A percentile compares a stretch with the other conserved stretches of the same genome.
These are phyloP conservation scores for Lasiommata megera DNA, from an alignment of 2,888 invertebrate species.

Conservation along the genomic window DNA sequence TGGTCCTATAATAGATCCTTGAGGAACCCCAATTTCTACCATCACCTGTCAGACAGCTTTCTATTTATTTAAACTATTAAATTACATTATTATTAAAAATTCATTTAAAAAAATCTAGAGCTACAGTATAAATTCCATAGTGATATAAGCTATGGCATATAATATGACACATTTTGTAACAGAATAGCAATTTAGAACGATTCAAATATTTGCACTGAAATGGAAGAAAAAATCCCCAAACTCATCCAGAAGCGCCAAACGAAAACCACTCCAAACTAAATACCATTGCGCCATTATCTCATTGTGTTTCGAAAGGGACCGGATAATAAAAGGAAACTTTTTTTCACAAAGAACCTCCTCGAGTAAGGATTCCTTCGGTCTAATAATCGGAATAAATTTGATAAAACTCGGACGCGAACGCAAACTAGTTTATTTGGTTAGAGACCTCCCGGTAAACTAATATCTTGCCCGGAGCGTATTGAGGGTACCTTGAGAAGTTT, in stretches of 20 bases:
- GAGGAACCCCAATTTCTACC: too few relatives aligned
- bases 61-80: too few relatives aligned
- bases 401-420: constrained; percentile 42
- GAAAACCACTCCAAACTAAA: constrained; percentile 24
- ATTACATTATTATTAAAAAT: too few relatives aligned
- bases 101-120: too few relatives aligned
- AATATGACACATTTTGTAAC: too few relatives aligned
- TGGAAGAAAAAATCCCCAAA: not conserved
- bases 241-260: constrained; percentile 28
- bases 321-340: constrained; percentile 38
- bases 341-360: constrained; percentile 34
- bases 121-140: too few relatives aligned
- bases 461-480: constrained; percentile 32
- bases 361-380: constrained; percentile 33
- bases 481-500: constrained; percentile 33
- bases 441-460: constrained; percentile 34
- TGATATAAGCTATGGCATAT: too few relatives aligned
- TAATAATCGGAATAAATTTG: constrained; percentile 55
- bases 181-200: too few relatives aligned
- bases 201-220: not conserved
- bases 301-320: constrained; percentile 42
- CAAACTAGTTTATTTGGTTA: constrained; percentile 43
- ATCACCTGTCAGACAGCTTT: too few relatives aligned
- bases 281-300: constrained; percentile 26
- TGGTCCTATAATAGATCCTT: too few relatives aligned